Conservation (phyloP, 1,140 invertebrate genomes). For the Platyura marginata region DNA sequence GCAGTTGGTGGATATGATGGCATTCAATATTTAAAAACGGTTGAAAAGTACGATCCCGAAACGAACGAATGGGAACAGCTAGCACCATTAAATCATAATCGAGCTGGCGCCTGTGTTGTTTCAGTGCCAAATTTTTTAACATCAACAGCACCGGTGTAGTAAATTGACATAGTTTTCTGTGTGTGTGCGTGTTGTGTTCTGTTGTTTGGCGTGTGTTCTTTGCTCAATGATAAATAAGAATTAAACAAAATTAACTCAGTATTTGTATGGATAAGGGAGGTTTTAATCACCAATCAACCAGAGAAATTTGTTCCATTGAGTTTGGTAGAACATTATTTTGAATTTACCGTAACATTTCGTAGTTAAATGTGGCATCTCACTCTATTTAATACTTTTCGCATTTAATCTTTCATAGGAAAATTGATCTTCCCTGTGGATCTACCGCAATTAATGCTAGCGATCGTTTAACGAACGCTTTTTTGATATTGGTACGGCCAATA, state of each 20-base stretch:
- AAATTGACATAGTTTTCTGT: not conserved
- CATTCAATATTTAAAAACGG: slow-evolving; percentile 73
- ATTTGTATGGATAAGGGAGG: not conserved
- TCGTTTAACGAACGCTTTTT: too few relatives aligned
- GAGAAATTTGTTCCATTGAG: too few relatives aligned
- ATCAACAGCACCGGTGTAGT: slow-evolving; percentile 7
- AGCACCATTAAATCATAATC: slow-evolving; percentile 52
- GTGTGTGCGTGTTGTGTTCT: not conserved
- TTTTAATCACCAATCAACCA: too few relatives aligned
- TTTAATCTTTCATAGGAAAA: not conserved
- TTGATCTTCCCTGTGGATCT: not conserved
- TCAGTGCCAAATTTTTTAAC: slow-evolving; percentile 30
- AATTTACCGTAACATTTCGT: not conserved
- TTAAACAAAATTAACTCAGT: not conserved
- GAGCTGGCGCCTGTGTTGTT: slow-evolving; percentile 77
- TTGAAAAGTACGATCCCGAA: slow-evolving; percentile 85
- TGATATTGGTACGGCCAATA: too few relatives aligned
- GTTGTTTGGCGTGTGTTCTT: not conserved
- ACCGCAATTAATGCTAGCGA: too few relatives aligned
- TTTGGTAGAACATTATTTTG: not conserved
- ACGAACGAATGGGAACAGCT: slow-evolving; percentile 70
- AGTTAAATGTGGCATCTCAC: too few relatives aligned
- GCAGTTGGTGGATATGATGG: slow-evolving; percentile 93
- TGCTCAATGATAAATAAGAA: not conserved
- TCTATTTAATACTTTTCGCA: not conserved